These are phyloP conservation scores for Danio tinwini DNA, from an alignment of 2,797 vertebrate species.

Conservation along the genomic window DNA sequence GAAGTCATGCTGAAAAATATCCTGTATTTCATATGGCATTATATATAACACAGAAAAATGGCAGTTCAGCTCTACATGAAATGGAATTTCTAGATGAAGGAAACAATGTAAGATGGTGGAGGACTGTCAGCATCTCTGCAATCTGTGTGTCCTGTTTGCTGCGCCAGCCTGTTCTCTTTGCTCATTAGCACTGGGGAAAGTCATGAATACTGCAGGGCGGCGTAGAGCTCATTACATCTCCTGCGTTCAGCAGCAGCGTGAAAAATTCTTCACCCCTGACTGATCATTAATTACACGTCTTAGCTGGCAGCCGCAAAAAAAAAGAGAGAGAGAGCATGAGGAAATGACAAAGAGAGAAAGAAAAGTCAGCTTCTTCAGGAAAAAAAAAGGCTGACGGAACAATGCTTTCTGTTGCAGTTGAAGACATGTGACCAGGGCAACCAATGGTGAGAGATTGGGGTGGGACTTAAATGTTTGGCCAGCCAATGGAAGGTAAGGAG, in stretches of 20 bases:
- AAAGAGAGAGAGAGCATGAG: background rate
- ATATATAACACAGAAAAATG: background rate
- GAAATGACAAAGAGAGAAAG: slow-evolving; percentile 39
- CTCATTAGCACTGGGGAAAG: slow-evolving; percentile 53
- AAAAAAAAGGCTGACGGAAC: background rate
- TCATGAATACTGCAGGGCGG: slow-evolving; percentile 53
- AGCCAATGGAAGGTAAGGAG: background rate
- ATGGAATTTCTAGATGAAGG: background rate
- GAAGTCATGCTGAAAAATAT: too few relatives aligned
- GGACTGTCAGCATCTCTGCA: slow-evolving; percentile 18
- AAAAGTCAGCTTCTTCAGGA: background rate
- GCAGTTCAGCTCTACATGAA: background rate
- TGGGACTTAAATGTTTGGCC: background rate
- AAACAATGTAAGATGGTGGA: background rate
- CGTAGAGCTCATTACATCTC: slow-evolving; percentile 61
- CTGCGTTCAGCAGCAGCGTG: slow-evolving; percentile 56
- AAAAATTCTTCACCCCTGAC: slow-evolving; percentile 60
- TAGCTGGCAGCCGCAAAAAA: slow-evolving; percentile 49
- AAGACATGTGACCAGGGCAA: background rate
- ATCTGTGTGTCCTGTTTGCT: background rate
- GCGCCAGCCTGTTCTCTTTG: slow-evolving; percentile 32
- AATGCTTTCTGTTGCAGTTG: background rate
- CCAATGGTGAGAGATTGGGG: background rate
- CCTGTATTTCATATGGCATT: background rate
- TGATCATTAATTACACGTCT: slow-evolving; percentile 62